Evolutionary conservation across 2,888 invertebrate species (phyloP).

Genomic region (Drosophila lutescens): DNA sequence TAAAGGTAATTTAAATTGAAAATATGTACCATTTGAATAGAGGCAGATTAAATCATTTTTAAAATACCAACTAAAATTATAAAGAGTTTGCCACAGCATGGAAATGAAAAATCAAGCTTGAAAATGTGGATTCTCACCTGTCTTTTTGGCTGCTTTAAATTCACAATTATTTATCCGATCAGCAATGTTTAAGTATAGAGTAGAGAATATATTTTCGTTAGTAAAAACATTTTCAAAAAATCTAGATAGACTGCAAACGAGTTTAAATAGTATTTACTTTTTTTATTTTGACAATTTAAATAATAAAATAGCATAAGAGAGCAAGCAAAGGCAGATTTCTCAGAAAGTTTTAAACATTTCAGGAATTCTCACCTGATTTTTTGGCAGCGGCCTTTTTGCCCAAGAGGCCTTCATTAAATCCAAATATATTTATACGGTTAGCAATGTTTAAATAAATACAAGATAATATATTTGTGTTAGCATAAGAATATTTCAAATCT

Average conservation of each 20-base stretch:
- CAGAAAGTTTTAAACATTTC: background rate
- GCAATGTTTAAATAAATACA: constrained; percentile 40
- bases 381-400: constrained; percentile 80
- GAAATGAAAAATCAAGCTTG: background rate
- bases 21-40: no score
- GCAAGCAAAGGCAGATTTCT: no score
- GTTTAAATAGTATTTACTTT: background rate
- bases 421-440: constrained; percentile 18
- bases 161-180: constrained; percentile 4
- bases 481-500: background rate
- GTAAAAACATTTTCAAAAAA: background rate
- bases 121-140: constrained; percentile 78
- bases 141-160: constrained; percentile 60
- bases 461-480: constrained; percentile 8
- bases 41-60: no score
- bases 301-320: background rate
- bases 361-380: constrained; percentile 81
- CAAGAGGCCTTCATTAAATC: constrained; percentile 81
- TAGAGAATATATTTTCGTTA: constrained; percentile 3
- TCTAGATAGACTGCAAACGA: no score
- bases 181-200: constrained; percentile 45
- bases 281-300: no score
- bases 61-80: background rate
- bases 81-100: background rate
- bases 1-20: no score